phyloP scores from a whole-genome alignment of 1,140 invertebrate genomes.

The Penaeus chinensis region DNA sequence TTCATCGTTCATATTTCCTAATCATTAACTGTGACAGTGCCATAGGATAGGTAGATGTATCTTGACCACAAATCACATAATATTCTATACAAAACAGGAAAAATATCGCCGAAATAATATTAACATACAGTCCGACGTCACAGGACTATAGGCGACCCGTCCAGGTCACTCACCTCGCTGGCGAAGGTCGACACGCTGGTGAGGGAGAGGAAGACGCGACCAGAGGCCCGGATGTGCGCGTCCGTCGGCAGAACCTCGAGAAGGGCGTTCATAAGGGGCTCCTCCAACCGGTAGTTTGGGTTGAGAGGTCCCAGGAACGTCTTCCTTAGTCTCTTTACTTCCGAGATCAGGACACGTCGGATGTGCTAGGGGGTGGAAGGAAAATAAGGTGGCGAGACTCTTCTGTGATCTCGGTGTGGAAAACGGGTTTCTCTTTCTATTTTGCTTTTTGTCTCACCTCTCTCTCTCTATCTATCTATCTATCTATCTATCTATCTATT shows the following conservation, averaged over 20 bases:
- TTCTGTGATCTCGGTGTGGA: background rate
- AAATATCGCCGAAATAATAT: too few species aligned
- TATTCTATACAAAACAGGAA: too few species aligned
- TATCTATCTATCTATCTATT: too few species aligned
- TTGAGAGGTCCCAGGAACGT: conserved; percentile 29
- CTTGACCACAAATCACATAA: too few species aligned
- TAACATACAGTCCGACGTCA: too few species aligned
- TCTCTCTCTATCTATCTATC: too few species aligned
- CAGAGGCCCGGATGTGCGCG: conserved; percentile 44
- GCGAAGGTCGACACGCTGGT: conserved; percentile 39
- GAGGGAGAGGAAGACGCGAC: conserved; percentile 45
- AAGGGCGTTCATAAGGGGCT: conserved; percentile 37
- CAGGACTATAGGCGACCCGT: too few species aligned
- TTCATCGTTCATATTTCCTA: too few species aligned
- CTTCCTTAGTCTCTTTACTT: conserved; percentile 13
- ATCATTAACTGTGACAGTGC: too few species aligned
- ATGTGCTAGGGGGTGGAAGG: background rate
- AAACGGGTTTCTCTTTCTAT: too few species aligned
- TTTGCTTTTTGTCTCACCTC: too few species aligned
- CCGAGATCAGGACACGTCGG: conserved; percentile 12
- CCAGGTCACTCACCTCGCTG: conserved; percentile 28
- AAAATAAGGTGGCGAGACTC: background rate
- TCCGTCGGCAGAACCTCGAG: conserved; percentile 43
- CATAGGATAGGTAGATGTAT: too few species aligned
- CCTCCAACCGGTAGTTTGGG: conserved; percentile 42